Percentiles rank a stretch among this genome's conserved stretches.
Conservation (phyloP, 92 coral and sea anemone species). For the Parazoanthus darwini region DNA sequence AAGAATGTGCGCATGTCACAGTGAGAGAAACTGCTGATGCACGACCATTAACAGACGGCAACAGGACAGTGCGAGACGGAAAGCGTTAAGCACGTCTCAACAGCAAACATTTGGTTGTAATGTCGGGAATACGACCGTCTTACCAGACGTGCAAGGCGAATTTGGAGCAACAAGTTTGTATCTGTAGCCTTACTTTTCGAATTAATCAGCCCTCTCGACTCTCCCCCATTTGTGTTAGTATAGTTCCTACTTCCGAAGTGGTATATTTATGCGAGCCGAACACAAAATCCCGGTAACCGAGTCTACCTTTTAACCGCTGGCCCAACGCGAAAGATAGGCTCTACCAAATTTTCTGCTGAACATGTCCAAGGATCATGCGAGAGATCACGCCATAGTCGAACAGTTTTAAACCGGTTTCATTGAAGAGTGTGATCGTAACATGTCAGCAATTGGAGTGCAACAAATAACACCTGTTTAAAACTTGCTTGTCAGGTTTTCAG, state of each 20-base stretch:
- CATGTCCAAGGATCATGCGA: too few relatives aligned
- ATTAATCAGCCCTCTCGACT: not conserved
- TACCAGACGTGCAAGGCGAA: not conserved
- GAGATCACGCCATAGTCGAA: too few relatives aligned
- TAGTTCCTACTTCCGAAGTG: not conserved
- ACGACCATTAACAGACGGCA: not conserved
- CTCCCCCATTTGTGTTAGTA: not conserved
- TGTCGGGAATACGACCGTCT: not conserved
- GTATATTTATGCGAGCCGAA: not conserved
- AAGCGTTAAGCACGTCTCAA: not conserved
- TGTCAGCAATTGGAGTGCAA: too few relatives aligned
- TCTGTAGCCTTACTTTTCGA: not conserved
- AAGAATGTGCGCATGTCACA: slow-evolving; percentile 18
- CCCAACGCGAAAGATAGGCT: too few relatives aligned
- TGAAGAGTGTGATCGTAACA: too few relatives aligned
- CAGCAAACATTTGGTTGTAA: not conserved
- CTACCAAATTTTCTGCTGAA: too few relatives aligned
- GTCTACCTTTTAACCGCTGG: too few relatives aligned
- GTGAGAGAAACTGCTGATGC: not conserved
- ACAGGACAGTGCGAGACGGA: not conserved
- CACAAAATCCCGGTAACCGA: not conserved
- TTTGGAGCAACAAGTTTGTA: not conserved
- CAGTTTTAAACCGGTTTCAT: too few relatives aligned
- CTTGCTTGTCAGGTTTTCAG: too few relatives aligned
- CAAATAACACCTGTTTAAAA: too few relatives aligned